Evolutionary conservation across 1,140 invertebrate genomes (phyloP).

Genomic region (Diachasma alloeum): DNA sequence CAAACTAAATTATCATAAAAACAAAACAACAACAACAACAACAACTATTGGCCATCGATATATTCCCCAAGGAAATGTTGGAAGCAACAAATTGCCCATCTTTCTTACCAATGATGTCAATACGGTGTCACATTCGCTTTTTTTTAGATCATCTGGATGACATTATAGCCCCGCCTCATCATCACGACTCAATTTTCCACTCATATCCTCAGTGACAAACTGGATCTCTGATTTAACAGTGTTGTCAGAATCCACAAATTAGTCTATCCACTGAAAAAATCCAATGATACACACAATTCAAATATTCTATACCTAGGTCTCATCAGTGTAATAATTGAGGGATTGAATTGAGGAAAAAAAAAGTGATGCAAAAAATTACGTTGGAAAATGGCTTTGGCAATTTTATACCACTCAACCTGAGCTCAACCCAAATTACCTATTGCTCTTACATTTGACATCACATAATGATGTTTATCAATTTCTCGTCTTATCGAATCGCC

Average conservation of each 20-base stretch:
- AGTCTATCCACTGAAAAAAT: too few species aligned
- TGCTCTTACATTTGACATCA: neutral
- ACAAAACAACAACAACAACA: too few species aligned
- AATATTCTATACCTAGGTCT: neutral
- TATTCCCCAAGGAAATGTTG: constrained; percentile 1
- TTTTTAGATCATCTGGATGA: neutral
- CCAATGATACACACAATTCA: too few species aligned
- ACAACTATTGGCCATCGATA: too few species aligned
- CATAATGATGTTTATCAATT: neutral
- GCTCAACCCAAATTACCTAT: neutral
- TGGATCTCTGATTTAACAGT: too few species aligned
- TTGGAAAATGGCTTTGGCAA: neutral
- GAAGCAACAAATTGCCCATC: neutral
- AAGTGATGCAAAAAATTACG: neutral
- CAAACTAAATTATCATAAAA: too few species aligned
- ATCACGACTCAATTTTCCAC: neutral
- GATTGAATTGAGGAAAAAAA: neutral
- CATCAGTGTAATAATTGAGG: neutral
- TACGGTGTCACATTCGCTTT: neutral
- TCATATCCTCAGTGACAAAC: too few species aligned
- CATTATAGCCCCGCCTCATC: neutral
- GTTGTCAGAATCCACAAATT: too few species aligned
- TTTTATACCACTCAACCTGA: neutral
- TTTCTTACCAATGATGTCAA: neutral
- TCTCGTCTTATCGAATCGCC: neutral